Conservation (phyloP, 2,888 invertebrate genomes). For the Philereme vetulata region DNA sequence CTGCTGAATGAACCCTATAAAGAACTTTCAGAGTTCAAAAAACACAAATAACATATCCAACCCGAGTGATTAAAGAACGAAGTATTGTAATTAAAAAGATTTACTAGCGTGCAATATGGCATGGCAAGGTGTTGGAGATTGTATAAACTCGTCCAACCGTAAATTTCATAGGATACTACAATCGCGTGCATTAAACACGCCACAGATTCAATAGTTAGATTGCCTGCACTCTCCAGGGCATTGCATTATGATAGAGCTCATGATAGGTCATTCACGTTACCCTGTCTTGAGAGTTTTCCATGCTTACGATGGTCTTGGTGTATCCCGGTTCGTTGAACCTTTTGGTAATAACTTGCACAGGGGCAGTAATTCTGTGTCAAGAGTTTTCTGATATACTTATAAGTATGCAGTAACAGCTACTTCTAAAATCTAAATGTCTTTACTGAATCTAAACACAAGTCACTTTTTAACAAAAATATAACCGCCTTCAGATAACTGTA, state of each 20-base stretch:
- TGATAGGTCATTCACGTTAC: slow-evolving; percentile 23
- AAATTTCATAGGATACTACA: slow-evolving; percentile 45
- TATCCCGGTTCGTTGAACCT: not conserved
- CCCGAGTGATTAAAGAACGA: too few relatives aligned
- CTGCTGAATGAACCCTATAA: too few relatives aligned
- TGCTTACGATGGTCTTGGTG: not conserved
- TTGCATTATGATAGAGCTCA: slow-evolving; percentile 26
- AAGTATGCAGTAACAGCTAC: too few relatives aligned
- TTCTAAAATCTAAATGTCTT: too few relatives aligned
- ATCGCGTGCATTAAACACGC: slow-evolving; percentile 35
- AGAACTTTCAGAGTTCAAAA: too few relatives aligned
- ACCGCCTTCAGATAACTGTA: too few relatives aligned
- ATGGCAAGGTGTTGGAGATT: slow-evolving; percentile 26
- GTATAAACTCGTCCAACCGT: slow-evolving; percentile 44
- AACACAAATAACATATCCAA: too few relatives aligned
- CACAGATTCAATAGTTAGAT: slow-evolving; percentile 10
- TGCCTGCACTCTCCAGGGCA: slow-evolving; percentile 31
- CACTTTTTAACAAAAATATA: too few relatives aligned
- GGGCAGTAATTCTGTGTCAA: too few relatives aligned
- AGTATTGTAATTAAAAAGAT: slow-evolving; percentile 28
- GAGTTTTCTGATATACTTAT: too few relatives aligned
- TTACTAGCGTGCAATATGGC: slow-evolving; percentile 28
- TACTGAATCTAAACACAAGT: too few relatives aligned
- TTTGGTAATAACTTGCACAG: too few relatives aligned
- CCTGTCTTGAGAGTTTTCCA: slow-evolving; percentile 7